phyloP scores from a whole-genome alignment of 2,888 invertebrate species.

The Thysanoteuthis rhombus region DNA sequence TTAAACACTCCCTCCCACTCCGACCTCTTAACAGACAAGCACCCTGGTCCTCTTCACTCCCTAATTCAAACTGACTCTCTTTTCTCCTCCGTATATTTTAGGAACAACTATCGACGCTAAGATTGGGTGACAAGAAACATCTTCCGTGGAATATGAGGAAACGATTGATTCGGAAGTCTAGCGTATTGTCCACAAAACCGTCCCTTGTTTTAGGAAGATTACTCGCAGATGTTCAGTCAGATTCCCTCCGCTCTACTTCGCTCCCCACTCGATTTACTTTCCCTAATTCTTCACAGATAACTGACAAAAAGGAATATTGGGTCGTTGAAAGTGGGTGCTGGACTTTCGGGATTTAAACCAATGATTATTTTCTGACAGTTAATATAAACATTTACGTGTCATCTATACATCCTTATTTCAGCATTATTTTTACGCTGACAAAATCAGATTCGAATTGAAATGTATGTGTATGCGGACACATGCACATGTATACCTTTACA shows the following conservation, averaged over 20 bases:
- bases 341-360: neutral
- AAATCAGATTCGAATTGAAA: neutral
- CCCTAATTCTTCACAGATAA: neutral
- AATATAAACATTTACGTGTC: conserved; percentile 12
- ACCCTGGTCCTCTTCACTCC: neutral
- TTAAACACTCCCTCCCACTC: neutral
- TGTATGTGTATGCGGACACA: neutral
- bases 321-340: neutral
- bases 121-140: neutral
- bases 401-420: neutral
- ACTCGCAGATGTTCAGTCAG: neutral
- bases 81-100: neutral
- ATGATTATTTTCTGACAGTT: neutral
- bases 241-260: neutral
- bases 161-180: neutral
- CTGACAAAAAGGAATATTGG: neutral
- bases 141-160: neutral
- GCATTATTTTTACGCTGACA: neutral
- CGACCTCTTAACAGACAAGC: neutral
- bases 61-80: neutral
- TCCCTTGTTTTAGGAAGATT: neutral
- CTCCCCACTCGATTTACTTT: neutral
- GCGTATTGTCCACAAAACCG: neutral
- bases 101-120: neutral
- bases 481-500: neutral